A percentile compares a stretch with the other conserved stretches of the same genome.
These are phyloP conservation scores for Holothuria glaberrima DNA, from an alignment of 35 echinoderm and acorn worm genomes.

Conservation along the genomic window DNA sequence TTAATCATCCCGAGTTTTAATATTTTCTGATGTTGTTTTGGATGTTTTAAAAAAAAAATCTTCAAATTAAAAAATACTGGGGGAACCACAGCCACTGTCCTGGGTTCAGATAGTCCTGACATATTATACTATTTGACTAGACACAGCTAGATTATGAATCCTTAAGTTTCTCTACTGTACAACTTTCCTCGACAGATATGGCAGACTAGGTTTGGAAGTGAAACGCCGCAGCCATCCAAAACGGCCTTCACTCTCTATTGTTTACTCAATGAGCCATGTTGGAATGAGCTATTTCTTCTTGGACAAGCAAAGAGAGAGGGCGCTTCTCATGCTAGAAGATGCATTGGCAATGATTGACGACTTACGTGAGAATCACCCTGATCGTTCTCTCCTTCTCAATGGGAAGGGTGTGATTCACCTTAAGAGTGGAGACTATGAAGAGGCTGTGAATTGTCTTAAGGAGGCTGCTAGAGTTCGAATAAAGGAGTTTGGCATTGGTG, in stretches of 20 bases:
- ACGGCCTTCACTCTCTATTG: constrained; percentile 7
- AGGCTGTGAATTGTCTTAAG: not conserved
- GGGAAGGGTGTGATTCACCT: constrained; percentile 30
- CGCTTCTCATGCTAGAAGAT: constrained; percentile 39
- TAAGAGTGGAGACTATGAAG: not conserved
- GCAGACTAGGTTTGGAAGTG: not conserved
- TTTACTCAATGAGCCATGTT: constrained; percentile 34
- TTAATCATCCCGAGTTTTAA: too few relatives aligned
- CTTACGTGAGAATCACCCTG: constrained; percentile 21
- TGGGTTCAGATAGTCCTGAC: too few relatives aligned
- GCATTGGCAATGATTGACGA: constrained; percentile 35
- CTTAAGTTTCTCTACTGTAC: too few relatives aligned
- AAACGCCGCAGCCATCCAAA: constrained; percentile 22
- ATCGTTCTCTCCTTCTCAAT: constrained; percentile 40
- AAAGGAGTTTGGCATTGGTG: constrained; percentile 28
- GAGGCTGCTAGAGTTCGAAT: constrained; percentile 20
- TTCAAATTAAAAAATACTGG: too few relatives aligned
- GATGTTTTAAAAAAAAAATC: too few relatives aligned
- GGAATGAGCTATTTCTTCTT: constrained; percentile 36
- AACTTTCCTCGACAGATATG: not conserved
- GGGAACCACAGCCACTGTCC: too few relatives aligned
- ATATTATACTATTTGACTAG: too few relatives aligned
- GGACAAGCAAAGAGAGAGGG: not conserved
- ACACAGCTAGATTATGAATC: too few relatives aligned
- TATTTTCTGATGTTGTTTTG: too few relatives aligned